Evolutionary conservation across 2,113 vertebrate species (phyloP).

Genomic region (Epinephelus moara): DNA sequence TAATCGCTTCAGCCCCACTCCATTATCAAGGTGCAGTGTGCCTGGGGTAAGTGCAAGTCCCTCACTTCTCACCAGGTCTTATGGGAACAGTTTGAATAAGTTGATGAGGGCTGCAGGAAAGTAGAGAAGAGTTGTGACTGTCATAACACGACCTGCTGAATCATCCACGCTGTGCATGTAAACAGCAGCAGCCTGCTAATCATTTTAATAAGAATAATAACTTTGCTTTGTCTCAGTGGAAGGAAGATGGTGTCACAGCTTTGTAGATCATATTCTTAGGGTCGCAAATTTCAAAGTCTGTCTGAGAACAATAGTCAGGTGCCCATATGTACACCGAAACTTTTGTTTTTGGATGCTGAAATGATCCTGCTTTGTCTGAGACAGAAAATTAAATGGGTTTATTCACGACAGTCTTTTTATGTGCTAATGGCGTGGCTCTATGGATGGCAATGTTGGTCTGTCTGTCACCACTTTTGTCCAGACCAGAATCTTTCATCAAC

Average conservation of each 20-base stretch:
- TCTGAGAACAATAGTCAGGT: background rate
- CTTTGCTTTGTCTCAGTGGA: slow-evolving; percentile 3
- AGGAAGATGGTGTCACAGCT: background rate
- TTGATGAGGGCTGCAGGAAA: slow-evolving; percentile 48
- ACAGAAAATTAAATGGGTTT: too few relatives aligned
- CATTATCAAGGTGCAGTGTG: slow-evolving; percentile 76
- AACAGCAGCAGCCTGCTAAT: background rate
- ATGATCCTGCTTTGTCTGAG: background rate
- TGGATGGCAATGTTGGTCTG: background rate
- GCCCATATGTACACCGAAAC: background rate
- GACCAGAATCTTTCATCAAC: background rate
- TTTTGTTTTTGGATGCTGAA: background rate
- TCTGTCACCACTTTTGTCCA: background rate
- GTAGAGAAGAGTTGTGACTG: slow-evolving; percentile 1
- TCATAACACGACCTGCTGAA: slow-evolving; percentile 4
- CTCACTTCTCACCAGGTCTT: slow-evolving; percentile 65
- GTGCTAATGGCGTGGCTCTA: background rate
- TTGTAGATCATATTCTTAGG: background rate
- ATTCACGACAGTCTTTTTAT: background rate
- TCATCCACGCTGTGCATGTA: background rate
- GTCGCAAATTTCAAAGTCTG: background rate
- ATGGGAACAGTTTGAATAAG: slow-evolving; percentile 58
- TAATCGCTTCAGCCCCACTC: slow-evolving; percentile 77
- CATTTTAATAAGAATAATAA: background rate
- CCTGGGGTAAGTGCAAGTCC: slow-evolving; percentile 58